phyloP scores from a whole-genome alignment of 2,113 vertebrate genomes.

The Ramphastos sulfuratus region DNA sequence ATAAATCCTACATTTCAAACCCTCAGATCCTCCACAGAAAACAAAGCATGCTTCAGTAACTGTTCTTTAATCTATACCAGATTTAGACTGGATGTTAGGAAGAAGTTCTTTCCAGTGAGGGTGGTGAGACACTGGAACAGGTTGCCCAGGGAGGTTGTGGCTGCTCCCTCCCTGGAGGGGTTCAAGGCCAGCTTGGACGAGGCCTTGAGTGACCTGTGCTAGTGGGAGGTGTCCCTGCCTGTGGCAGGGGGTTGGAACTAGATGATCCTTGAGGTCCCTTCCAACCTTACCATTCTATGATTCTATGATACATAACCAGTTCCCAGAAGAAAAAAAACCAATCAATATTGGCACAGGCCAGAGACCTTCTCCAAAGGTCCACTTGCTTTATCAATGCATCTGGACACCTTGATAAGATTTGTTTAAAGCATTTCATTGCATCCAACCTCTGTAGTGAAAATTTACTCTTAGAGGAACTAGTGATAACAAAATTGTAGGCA shows the following conservation, averaged over 20 bases:
- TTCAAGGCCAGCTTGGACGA: too few species aligned
- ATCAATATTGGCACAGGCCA: background rate
- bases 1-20: background rate
- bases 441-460: background rate
- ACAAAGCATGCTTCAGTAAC: background rate
- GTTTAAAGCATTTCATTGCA: background rate
- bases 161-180: too few species aligned
- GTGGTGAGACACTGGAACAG: too few species aligned
- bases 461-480: too few species aligned
- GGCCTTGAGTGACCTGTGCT: too few species aligned
- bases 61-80: background rate
- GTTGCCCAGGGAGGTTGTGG: too few species aligned
- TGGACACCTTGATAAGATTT: background rate
- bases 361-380: background rate
- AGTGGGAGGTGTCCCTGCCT: too few species aligned
- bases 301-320: background rate
- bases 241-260: too few species aligned
- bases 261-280: too few species aligned
- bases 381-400: background rate
- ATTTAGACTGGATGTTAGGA: background rate
- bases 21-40: background rate
- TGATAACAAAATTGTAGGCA: too few species aligned
- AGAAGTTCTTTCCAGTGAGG: too few species aligned
- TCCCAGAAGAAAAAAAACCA: background rate
- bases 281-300: too few species aligned